Evolutionary conservation across 92 coral and sea anemone genomes (phyloP).

Genomic region (Zoanthus gigantus): DNA sequence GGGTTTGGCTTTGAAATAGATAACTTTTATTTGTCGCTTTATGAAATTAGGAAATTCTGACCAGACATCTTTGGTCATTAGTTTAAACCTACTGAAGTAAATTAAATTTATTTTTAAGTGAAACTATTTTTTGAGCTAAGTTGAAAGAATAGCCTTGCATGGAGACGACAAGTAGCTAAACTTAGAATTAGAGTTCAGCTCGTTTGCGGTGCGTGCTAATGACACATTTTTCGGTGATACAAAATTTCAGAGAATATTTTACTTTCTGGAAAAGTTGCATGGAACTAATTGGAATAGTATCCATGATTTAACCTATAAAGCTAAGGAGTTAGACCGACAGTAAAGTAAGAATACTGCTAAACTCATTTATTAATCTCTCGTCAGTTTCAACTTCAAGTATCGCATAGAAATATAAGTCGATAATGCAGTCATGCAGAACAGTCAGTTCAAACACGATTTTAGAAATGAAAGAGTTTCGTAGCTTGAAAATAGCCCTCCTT

Average conservation of each 20-base stretch:
- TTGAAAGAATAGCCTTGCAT: no score
- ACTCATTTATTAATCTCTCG: constrained; percentile 23
- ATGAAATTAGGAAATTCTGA: no score
- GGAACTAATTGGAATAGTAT: not conserved
- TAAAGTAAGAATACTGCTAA: constrained; percentile 23
- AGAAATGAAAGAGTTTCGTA: not conserved
- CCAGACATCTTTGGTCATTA: no score
- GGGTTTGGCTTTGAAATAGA: no score
- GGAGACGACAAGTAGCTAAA: no score
- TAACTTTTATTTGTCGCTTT: no score
- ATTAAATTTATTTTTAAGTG: no score
- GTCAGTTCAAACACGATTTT: not conserved
- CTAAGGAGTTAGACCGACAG: not conserved
- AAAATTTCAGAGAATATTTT: not conserved
- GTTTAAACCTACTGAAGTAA: no score
- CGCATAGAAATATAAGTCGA: not conserved
- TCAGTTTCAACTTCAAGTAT: constrained; percentile 26
- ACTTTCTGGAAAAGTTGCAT: not conserved
- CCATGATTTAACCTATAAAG: not conserved
- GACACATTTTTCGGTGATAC: no score
- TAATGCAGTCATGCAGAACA: not conserved
- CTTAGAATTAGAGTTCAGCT: no score
- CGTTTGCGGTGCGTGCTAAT: no score
- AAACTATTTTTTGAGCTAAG: no score
- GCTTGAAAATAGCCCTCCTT: not conserved